A percentile compares a stretch with the other conserved stretches of the same genome.
Conservation (phyloP, 92 coral and sea anemone species). For the Plumapathes pennacea region DNA sequence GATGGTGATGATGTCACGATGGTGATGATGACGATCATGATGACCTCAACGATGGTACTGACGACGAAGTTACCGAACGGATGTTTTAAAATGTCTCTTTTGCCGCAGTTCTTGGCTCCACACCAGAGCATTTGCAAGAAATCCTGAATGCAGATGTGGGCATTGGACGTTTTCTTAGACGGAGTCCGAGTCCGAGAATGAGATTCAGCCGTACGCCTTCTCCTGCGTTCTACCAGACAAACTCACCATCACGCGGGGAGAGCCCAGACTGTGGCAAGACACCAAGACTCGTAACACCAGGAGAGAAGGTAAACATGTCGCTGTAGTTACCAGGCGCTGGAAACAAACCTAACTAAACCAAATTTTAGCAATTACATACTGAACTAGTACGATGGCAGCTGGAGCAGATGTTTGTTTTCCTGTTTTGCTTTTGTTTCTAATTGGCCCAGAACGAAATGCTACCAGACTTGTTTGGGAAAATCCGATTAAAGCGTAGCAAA, state of each 20-base stretch:
- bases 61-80: no score
- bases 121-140: slow-evolving; percentile 58
- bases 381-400: background rate
- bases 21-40: no score
- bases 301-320: slow-evolving; percentile 39
- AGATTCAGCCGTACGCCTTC: slow-evolving; percentile 61
- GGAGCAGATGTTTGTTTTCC: background rate
- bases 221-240: slow-evolving; percentile 18
- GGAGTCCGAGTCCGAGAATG: slow-evolving; percentile 53
- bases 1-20: no score
- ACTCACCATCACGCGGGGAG: slow-evolving; percentile 45
- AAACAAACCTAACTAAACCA: background rate
- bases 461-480: no score
- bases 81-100: no score
- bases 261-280: slow-evolving; percentile 42
- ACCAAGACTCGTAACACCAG: slow-evolving; percentile 54
- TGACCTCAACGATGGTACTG: no score
- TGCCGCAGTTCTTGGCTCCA: slow-evolving; percentile 69
- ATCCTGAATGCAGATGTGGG: slow-evolving; percentile 71
- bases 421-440: background rate
- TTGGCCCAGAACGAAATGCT: slow-evolving; percentile 14
- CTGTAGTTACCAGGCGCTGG: background rate
- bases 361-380: background rate
- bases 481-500: no score
- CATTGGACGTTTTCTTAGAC: slow-evolving; percentile 56